These are phyloP conservation scores for Chaetodon auriga DNA, from an alignment of 2,113 vertebrate genomes.

Conservation along the genomic window DNA sequence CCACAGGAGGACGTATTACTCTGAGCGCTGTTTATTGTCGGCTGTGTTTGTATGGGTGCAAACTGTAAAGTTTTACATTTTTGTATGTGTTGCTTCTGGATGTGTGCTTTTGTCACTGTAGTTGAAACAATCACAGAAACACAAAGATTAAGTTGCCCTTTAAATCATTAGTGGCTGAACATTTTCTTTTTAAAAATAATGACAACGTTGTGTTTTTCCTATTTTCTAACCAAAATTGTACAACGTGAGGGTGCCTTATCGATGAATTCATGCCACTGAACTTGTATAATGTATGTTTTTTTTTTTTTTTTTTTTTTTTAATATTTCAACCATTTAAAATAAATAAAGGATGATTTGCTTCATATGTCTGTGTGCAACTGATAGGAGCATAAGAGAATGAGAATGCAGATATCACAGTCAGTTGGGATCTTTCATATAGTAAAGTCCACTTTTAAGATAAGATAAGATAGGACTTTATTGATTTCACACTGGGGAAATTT, in stretches of 20 bases:
- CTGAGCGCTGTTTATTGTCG: background rate
- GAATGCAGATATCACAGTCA: background rate
- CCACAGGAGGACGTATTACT: background rate
- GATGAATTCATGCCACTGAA: background rate
- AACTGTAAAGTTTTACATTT: constrained; percentile 24
- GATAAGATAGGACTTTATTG: too few relatives aligned
- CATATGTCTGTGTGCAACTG: background rate
- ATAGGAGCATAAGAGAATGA: background rate
- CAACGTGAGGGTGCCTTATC: constrained; percentile 7
- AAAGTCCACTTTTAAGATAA: background rate
- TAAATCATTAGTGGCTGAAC: background rate
- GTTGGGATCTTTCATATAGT: background rate
- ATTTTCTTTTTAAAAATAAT: constrained; percentile 8
- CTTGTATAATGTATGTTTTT: background rate
- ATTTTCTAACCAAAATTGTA: background rate
- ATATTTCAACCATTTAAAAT: constrained; percentile 27
- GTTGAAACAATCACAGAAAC: background rate
- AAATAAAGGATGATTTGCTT: constrained; percentile 67
- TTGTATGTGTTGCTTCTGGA: background rate
- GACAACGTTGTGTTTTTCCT: background rate
- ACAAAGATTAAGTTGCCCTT: background rate
- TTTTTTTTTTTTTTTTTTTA: constrained; percentile 9
- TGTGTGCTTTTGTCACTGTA: background rate
- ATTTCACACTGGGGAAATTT: too few relatives aligned
- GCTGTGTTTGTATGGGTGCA: background rate